These are phyloP conservation scores for Rhegmatorhina hoffmannsi DNA, from an alignment of 2,113 vertebrate species.

Conservation along the genomic window DNA sequence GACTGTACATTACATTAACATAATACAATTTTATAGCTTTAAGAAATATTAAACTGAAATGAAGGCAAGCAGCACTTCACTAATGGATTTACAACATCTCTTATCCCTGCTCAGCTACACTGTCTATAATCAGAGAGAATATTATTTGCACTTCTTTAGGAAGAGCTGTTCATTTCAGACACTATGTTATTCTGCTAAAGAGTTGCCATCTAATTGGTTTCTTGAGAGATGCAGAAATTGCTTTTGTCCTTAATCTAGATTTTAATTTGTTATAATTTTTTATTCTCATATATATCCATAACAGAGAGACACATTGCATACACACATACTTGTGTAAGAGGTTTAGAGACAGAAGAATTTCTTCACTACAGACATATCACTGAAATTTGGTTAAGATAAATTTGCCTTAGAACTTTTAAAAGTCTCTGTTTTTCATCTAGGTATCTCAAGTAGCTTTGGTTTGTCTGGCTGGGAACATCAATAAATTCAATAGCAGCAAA, in stretches of 20 bases:
- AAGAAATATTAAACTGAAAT: conserved; percentile 73
- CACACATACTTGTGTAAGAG: neutral
- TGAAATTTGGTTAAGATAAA: neutral
- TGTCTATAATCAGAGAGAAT: conserved; percentile 24
- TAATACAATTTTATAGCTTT: conserved; percentile 72
- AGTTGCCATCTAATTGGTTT: conserved; percentile 1
- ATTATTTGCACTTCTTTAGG: conserved; percentile 51
- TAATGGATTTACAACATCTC: conserved; percentile 70
- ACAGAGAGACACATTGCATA: neutral
- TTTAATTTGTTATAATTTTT: neutral
- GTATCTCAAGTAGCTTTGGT: neutral
- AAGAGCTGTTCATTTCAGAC: conserved; percentile 41
- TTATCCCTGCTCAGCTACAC: conserved; percentile 39
- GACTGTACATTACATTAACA: conserved; percentile 64
- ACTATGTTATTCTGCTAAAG: neutral
- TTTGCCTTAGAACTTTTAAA: neutral
- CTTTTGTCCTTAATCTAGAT: neutral
- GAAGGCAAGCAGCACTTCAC: conserved; percentile 52
- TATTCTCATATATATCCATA: neutral
- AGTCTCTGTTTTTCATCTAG: neutral
- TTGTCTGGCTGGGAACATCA: neutral
- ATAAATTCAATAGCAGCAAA: neutral
- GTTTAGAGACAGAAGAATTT: neutral
- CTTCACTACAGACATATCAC: neutral
- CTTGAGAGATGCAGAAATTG: conserved; percentile 3